Conservation (phyloP, 2,113 vertebrate species). For the Hyperoodon ampullatus region DNA sequence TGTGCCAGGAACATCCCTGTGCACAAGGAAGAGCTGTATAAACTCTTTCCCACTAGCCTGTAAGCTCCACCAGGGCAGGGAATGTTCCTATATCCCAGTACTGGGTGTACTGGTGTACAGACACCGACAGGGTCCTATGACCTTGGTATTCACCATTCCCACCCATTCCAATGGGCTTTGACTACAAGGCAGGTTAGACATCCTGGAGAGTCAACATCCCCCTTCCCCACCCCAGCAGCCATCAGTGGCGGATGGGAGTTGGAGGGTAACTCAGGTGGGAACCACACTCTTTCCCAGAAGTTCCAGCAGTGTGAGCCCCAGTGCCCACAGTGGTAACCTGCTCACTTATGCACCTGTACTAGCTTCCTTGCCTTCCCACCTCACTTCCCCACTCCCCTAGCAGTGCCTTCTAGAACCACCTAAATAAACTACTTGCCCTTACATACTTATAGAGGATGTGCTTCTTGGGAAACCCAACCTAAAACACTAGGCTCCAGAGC, state of each 20-base stretch:
- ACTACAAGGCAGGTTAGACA: not conserved
- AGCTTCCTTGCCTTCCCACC: not conserved
- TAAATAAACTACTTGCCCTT: not conserved
- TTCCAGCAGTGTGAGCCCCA: not conserved
- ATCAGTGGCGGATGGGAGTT: not conserved
- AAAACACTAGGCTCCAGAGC: not conserved
- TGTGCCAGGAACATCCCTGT: not conserved
- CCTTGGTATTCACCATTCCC: not conserved
- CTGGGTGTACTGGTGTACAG: not conserved
- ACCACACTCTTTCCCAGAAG: not conserved
- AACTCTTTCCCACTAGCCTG: not conserved
- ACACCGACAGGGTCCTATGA: fast-evolving
- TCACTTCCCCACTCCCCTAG: not conserved
- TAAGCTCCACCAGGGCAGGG: not conserved
- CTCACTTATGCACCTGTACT: not conserved
- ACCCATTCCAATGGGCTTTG: not conserved
- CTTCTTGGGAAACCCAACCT: not conserved
- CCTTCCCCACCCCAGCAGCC: not conserved
- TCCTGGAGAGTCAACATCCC: not conserved
- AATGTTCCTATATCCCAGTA: not conserved
- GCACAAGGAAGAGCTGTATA: not conserved
- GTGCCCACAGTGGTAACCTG: not conserved
- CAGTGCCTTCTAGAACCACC: not conserved
- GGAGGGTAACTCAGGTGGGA: not conserved
- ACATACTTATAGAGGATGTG: not conserved